These are phyloP conservation scores for Sebastes diaconus DNA, from an alignment of 2,797 vertebrate genomes.

Conservation along the genomic window DNA sequence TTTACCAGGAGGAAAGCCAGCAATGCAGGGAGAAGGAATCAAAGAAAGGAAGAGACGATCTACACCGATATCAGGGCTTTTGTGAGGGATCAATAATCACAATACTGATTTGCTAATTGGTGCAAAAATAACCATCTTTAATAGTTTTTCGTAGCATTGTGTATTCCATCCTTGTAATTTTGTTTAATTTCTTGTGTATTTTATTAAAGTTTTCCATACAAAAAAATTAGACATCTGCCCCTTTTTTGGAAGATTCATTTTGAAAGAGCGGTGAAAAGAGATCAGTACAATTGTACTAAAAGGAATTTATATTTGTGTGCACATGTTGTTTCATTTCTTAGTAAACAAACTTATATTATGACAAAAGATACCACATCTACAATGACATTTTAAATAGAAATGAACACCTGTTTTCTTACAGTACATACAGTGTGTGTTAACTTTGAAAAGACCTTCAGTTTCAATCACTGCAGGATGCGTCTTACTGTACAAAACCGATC, in stretches of 20 bases:
- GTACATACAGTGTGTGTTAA: background rate
- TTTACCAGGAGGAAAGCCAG: background rate
- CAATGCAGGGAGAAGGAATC: background rate
- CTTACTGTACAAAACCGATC: background rate
- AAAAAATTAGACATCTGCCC: background rate
- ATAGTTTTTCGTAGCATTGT: background rate
- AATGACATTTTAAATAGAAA: background rate
- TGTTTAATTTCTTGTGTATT: background rate
- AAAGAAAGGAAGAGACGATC: background rate
- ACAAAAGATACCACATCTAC: background rate
- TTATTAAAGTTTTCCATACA: background rate
- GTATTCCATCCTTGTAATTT: background rate
- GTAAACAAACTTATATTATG: background rate
- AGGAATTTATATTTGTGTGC: background rate
- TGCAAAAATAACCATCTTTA: too few relatives aligned
- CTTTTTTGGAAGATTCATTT: background rate
- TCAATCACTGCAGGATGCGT: background rate
- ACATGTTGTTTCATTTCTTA: background rate
- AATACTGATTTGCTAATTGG: background rate
- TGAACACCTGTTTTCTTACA: background rate
- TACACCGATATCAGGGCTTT: background rate
- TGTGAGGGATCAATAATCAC: background rate
- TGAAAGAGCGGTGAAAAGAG: background rate
- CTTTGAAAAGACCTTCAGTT: too few relatives aligned
- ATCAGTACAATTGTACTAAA: background rate